phyloP scores from a whole-genome alignment of 2,113 vertebrate genomes.

The Cyprinodon brontotheroides region DNA sequence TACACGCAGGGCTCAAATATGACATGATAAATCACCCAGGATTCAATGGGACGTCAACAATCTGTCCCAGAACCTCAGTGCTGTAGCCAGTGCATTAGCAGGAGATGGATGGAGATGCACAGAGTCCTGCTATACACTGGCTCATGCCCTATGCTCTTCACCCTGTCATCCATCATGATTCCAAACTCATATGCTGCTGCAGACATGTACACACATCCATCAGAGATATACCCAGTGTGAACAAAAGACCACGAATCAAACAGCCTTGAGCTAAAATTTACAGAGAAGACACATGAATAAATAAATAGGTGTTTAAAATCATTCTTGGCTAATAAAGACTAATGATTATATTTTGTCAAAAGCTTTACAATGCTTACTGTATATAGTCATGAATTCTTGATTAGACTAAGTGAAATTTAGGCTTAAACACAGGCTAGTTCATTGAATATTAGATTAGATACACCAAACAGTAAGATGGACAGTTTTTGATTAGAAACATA shows the following conservation, averaged over 20 bases:
- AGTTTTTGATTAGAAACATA: no score
- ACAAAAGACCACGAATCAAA: constrained; percentile 37
- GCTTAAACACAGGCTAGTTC: not conserved
- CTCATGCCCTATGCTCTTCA: constrained; percentile 58
- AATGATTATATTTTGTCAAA: constrained; percentile 12
- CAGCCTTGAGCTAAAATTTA: not conserved
- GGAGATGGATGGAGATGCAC: constrained; percentile 64
- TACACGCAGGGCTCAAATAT: constrained; percentile 32
- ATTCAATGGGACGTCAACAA: constrained; percentile 60
- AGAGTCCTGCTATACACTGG: constrained; percentile 44
- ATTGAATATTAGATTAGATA: not conserved
- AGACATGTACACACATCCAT: constrained; percentile 50
- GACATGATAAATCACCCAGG: constrained; percentile 64
- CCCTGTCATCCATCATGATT: constrained; percentile 60
- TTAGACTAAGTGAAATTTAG: not conserved
- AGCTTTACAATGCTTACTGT: constrained; percentile 6
- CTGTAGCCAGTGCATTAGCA: constrained; percentile 51
- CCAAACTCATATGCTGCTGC: constrained; percentile 21
- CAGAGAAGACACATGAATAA: constrained; percentile 35
- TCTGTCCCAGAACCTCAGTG: constrained; percentile 52
- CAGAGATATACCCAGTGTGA: constrained; percentile 33
- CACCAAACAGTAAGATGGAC: no score
- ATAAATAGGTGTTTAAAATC: constrained; percentile 30
- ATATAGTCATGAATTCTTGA: not conserved
- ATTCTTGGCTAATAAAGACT: not conserved